Base-by-base conservation (phyloP, 2,797 vertebrate species). In the Lophotriccus pileatus region DNA sequence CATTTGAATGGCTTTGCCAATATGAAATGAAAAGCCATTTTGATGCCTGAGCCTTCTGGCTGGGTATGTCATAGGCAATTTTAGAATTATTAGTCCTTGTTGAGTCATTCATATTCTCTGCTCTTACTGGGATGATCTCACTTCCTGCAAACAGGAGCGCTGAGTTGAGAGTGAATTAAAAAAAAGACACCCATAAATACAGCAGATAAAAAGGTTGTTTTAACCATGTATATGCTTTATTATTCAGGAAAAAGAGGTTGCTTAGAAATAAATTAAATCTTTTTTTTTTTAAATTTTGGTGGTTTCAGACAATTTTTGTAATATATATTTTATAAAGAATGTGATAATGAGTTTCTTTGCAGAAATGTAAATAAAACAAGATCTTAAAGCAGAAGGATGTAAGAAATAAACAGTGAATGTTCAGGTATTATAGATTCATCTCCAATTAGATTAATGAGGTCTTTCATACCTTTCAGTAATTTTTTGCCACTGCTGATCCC, bases 21-120 rank as follows among this genome's bases (percentile, higher is more conserved):
- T 97, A 59, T 98, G 86, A 75, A 99, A 98, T 80, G 98, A 96
- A 85, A 55, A 82, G 21, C 43, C 69, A 17, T 93, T 93, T 83
- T 17, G 89, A 27, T 22, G 63, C 64, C 64, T 43, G 52, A 47
- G 98, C 97, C 21, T 98, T 97, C 95, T 98, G 98, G 28, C 97
- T 98, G 8, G 97, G 97, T 75, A 98, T 96, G 39, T 95, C 97
- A 84, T 98, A 98, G 93, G 97, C 97, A 86, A 98, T 97, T 22
- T 98, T 90, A 46, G 98, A 98, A 25, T 99, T 98, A 63, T 98
- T 98, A 12, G 98, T 98, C 49, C 98, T 98, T 6, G 98, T 98
- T 6, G 98, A 98, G 60, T 98, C 98, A 23, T 99, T 98, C 8
- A 98, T 98, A 74, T 98, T 98, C 12, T 98, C 98, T 28, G 98